Conservation (phyloP, 37 sponge, comb jelly and placozoan species). For the Cliona cf. orientalis region DNA sequence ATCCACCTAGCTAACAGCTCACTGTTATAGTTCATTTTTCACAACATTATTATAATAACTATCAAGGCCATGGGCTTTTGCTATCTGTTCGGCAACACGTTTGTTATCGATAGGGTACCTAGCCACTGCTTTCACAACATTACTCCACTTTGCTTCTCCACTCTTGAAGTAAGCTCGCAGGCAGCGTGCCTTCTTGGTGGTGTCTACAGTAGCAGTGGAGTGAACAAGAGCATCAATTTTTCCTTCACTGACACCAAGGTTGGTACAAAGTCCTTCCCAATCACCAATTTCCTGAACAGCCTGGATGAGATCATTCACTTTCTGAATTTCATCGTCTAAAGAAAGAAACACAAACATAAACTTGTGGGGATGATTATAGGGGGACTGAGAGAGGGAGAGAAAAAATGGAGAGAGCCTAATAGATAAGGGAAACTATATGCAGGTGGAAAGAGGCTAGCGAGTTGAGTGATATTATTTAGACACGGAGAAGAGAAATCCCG, state of each 20-base stretch:
- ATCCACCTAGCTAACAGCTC: too few relatives aligned
- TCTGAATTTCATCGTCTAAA: too few relatives aligned
- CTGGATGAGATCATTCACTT: too few relatives aligned
- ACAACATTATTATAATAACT: background rate
- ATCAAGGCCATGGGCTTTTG: background rate
- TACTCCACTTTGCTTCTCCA: background rate
- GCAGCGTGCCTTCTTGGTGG: background rate
- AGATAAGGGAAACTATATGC: too few relatives aligned
- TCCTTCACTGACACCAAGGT: background rate
- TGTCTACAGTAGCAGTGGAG: background rate
- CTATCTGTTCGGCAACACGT: background rate
- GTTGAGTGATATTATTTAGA: too few relatives aligned
- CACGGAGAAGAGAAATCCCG: too few relatives aligned
- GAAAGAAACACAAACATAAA: too few relatives aligned
- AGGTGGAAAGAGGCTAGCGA: too few relatives aligned
- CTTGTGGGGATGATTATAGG: too few relatives aligned
- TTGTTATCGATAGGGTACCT: background rate
- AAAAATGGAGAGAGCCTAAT: too few relatives aligned
- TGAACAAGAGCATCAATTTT: background rate
- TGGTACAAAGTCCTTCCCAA: background rate
- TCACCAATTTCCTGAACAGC: background rate
- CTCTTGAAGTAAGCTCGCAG: background rate
- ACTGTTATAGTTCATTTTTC: too few relatives aligned
- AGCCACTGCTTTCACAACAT: background rate
- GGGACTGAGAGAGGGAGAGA: too few relatives aligned